Conservation (phyloP, 2,888 invertebrate genomes). For the Fabriciana adippe region DNA sequence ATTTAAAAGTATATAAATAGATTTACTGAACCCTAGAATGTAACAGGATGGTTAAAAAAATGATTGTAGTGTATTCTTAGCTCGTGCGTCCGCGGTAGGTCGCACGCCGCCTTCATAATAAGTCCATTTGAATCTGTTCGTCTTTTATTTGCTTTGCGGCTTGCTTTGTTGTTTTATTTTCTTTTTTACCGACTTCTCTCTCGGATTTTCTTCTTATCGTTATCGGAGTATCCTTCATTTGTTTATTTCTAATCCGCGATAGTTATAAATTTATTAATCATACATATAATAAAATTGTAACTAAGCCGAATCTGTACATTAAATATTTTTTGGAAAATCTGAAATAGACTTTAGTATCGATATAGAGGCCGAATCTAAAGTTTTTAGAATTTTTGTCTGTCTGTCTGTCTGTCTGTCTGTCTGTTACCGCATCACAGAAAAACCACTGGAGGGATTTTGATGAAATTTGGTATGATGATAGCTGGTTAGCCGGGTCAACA, state of each 20-base stretch:
- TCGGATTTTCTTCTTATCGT: conserved; percentile 23
- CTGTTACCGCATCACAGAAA: too few species aligned
- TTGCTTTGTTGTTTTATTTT: conserved; percentile 26
- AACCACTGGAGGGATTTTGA: too few species aligned
- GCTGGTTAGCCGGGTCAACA: too few species aligned
- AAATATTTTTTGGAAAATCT: too few species aligned
- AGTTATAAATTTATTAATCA: not conserved
- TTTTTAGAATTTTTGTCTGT: too few species aligned
- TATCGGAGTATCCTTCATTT: conserved; percentile 17
- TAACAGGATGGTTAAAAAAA: conserved; percentile 25
- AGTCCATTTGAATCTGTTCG: conserved; percentile 68
- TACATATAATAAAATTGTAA: too few species aligned
- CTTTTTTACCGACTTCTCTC: conserved; percentile 21
- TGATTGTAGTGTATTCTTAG: conserved; percentile 28
- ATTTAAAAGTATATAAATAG: not conserved
- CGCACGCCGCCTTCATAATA: conserved; percentile 57
- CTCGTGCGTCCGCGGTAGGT: conserved; percentile 39
- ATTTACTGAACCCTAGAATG: not conserved
- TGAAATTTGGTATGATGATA: too few species aligned
- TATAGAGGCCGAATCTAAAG: too few species aligned
- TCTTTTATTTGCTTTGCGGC: conserved; percentile 36
- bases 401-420: too few species aligned
- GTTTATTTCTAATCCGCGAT: not conserved
- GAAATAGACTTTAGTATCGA: too few species aligned
- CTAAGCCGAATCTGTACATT: too few species aligned